phyloP scores from a whole-genome alignment of 2,797 vertebrate species.

The Ptychobarbus kaznakovi region DNA sequence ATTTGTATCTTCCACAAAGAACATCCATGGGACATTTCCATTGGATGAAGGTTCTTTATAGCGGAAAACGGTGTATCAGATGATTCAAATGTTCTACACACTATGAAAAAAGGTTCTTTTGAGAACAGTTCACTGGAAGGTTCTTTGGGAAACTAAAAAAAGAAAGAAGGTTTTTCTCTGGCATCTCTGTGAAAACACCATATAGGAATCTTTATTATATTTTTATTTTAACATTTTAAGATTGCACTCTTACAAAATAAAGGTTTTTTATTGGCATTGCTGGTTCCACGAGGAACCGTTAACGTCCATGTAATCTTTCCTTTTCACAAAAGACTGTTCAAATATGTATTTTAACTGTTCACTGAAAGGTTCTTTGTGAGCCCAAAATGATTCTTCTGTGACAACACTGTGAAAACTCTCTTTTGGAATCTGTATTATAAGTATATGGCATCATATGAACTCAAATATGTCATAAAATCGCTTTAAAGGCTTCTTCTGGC shows the following conservation, averaged over 20 bases:
- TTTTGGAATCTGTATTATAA: neutral
- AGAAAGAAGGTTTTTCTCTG: neutral
- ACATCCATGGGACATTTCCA: too few relatives aligned
- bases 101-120: too few relatives aligned
- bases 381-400: neutral
- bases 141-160: too few relatives aligned
- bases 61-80: too few relatives aligned
- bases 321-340: neutral
- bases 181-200: neutral
- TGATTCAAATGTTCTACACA: too few relatives aligned
- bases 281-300: neutral
- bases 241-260: neutral
- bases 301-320: neutral
- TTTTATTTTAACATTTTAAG: neutral
- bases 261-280: neutral
- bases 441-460: neutral
- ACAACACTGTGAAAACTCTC: neutral
- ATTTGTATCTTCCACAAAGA: too few relatives aligned
- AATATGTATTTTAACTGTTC: neutral
- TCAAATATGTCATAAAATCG: neutral
- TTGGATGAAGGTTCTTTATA: too few relatives aligned
- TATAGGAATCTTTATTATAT: neutral
- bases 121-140: too few relatives aligned
- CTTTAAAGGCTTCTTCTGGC: neutral
- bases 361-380: neutral